Percentiles rank a stretch among this genome's conserved stretches.
phyloP scores from a whole-genome alignment of 2,888 invertebrate genomes.

The Drosophila helvetica region DNA sequence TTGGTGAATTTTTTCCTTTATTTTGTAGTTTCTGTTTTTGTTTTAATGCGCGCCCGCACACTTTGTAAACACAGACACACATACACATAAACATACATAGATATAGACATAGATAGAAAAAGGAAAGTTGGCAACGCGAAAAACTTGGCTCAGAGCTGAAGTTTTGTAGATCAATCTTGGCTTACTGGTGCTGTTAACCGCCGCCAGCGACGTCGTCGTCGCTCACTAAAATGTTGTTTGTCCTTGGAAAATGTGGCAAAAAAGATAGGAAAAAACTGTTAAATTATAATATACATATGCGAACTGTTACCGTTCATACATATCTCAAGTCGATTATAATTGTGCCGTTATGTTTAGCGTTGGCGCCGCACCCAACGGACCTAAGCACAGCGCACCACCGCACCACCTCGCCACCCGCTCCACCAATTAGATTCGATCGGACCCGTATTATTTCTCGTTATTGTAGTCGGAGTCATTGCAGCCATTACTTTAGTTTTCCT shows the following conservation, averaged over 20 bases:
- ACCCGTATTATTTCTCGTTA: conserved; percentile 31
- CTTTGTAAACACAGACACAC: conserved; percentile 41
- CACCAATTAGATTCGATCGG: conserved; percentile 53
- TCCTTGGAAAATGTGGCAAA: conserved; percentile 78
- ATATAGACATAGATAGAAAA: conserved; percentile 48
- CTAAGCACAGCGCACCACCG: conserved; percentile 3
- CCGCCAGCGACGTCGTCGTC: conserved; percentile 46
- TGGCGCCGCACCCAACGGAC: conserved; percentile 72
- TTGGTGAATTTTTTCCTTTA: conserved; percentile 59
- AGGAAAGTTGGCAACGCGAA: conserved; percentile 74
- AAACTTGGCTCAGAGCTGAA: conserved; percentile 55
- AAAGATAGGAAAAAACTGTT: conserved; percentile 48
- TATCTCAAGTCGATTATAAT: conserved; percentile 48
- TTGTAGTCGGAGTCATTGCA: conserved; percentile 28
- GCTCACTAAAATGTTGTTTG: conserved; percentile 80
- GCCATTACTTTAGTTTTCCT: conserved; percentile 44
- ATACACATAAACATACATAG: conserved; percentile 4
- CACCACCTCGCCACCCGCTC: conserved; percentile 4
- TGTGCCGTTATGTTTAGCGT: conserved; percentile 74
- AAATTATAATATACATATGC: conserved; percentile 33
- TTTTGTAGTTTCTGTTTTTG: conserved; percentile 50
- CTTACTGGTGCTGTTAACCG: conserved; percentile 68
- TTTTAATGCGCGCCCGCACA: conserved; percentile 73
- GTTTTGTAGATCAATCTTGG: conserved; percentile 73
- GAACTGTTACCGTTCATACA: conserved; percentile 25